Evolutionary conservation across 2,888 invertebrate species (phyloP).

Genomic region (Hedychridium roseum): DNA sequence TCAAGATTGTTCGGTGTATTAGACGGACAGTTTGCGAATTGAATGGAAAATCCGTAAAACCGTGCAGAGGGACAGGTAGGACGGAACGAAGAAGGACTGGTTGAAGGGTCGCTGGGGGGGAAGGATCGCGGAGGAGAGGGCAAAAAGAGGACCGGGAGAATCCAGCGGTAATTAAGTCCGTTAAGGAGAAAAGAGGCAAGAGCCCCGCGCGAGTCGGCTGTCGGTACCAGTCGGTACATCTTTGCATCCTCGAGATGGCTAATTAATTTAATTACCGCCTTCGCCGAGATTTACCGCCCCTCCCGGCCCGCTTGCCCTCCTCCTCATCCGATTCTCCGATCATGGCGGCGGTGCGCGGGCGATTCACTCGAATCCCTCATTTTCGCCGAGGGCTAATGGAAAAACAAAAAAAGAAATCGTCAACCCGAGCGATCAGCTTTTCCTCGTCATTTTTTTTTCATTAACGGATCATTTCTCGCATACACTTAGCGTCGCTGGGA

Average conservation of each 20-base stretch:
- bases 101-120: conserved; percentile 19
- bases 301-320: conserved; percentile 12
- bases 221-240: conserved; percentile 26
- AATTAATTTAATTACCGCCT: conserved; percentile 61
- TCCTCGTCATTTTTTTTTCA: no score
- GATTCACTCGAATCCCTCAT: no score
- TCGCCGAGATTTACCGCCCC: conserved; percentile 46
- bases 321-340: conserved; percentile 6
- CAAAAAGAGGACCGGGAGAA: conserved; percentile 26
- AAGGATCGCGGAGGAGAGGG: conserved; percentile 9
- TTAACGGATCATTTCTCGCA: no score
- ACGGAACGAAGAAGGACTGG: conserved; percentile 24
- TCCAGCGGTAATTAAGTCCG: conserved; percentile 61
- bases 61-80: conserved; percentile 35
- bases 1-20: no score
- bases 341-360: no score
- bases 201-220: conserved; percentile 10
- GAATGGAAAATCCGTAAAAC: no score
- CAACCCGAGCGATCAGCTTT: no score
- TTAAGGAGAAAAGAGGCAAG: conserved; percentile 50
- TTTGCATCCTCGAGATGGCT: conserved; percentile 57
- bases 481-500: no score
- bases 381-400: no score
- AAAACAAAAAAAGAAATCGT: no score
- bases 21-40: no score